Evolutionary conservation across 2,888 invertebrate species (phyloP), one percentile per base, ranked within the genome.

Genomic region (Aporophyla nigra): DNA sequence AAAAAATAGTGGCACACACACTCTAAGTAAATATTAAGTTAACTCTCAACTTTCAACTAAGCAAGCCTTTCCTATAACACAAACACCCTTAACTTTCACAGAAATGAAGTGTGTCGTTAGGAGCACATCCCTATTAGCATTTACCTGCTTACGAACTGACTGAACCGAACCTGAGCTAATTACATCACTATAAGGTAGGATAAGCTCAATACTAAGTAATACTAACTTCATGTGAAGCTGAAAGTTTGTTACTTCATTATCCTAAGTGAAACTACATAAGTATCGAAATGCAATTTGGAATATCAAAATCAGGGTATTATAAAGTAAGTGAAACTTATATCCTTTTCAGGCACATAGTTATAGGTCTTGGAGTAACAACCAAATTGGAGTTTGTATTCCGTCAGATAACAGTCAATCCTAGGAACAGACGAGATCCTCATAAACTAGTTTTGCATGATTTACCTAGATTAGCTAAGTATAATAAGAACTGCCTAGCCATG

Each of bases 101-200:
- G 73, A 61, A 61, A 61, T 40, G 2, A 46, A 19, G 19, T 59
- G 4, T n/a, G 40, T 51, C 66, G 16, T 67, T 56, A 61, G 40
- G 14, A 58, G 43, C 51, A 19, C 61, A 58, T 58, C 62, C 14
- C 14, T 58, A 49, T 61, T 61, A 80, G 43, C 46, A 63, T 63
- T 62, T 58, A 63, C n/a, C 2, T 58, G n/a, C 33, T 71, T 56
- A 56, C 33, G 3, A 82, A 58, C 76, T 80, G 21, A n/a, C n/a
- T n/a, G n/a, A n/a, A n/a, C n/a, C n/a, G n/a, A 53, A 62, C 56
- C n/a, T 19, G 46, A 56, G 51, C 66, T 76, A 67, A 80, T 82
- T 76, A 80, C 66, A 46, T 67, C 66, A 27, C 33, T 66, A 40
- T 46, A 51, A 53, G 16, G 10, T 74, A 63, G 12, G 27, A 53